phyloP scores from a whole-genome alignment of 2,113 vertebrate genomes.

The Tringa solitaria region DNA sequence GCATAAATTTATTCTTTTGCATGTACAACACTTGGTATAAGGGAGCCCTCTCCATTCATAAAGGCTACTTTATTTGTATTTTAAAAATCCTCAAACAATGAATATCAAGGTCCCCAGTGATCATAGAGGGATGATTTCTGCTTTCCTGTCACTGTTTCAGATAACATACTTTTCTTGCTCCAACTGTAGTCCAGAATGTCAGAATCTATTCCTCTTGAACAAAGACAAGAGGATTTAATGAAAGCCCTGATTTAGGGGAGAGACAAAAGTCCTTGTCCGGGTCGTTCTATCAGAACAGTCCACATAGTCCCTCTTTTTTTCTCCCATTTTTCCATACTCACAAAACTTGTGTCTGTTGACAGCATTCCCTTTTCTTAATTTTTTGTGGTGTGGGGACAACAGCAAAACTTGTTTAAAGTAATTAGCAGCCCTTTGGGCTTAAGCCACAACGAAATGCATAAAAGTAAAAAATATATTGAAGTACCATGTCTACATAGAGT shows the following conservation, averaged over 20 bases:
- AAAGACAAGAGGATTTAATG: neutral
- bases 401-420: neutral
- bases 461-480: neutral
- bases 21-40: neutral
- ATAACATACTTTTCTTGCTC: neutral
- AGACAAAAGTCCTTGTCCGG: neutral
- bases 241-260: neutral
- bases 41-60: rapidly evolving
- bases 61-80: neutral
- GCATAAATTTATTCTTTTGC: neutral
- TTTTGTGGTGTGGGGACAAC: neutral
- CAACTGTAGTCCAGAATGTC: neutral
- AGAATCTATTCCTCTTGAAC: neutral
- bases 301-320: neutral
- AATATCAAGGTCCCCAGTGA: neutral
- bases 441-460: neutral
- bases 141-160: neutral
- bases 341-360: neutral
- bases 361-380: neutral
- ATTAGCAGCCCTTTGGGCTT: neutral
- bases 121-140: neutral
- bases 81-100: neutral
- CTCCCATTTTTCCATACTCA: neutral
- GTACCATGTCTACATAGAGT: neutral
- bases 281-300: neutral